Evolutionary conservation across 1,140 invertebrate genomes (phyloP), one percentile per base, ranked within the genome.

Genomic region (Neodiprion fabricii): DNA sequence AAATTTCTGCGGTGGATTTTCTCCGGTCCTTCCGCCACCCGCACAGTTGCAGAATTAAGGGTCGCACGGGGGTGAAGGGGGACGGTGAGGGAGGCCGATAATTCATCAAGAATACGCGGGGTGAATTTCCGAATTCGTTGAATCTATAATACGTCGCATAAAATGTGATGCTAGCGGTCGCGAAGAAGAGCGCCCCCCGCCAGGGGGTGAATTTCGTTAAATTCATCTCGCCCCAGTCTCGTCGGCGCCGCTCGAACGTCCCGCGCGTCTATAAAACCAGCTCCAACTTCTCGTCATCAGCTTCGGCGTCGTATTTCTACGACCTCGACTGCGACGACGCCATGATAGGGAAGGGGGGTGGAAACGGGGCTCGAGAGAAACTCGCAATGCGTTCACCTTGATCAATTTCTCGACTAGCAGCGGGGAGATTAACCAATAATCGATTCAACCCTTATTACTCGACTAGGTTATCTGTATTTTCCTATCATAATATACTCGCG

Each of bases 381-480:
- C 28, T 40, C 28, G 28, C 28, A 5, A 40, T 40, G 28, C 28
- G 28, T 40, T 40, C 28, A 40, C 2, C 28, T 5, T 40, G 28
- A 40, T 40, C 28, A 40, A 40, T 40, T 40, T 40, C 2, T 40
- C 28, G 28, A 40, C 28, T 17, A 5, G 53, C 11, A 61, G 53
- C 11, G n/a, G 53, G 53, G n/a, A 61, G 53, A 61, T 61, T 61
- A 61, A 61, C 53, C 53, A 61, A 61, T 61, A 61, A 61, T 61
- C 53, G 53, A 61, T 61, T 5, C 53, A 9, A 61, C 9, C 53
- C 9, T 17, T 12, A 3, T 40, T 61, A 61, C 8, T 61, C 53
- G 53, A 61, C 53, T 4, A n/a, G 11, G 28, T 40, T 0, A 40
- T 40, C 28, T 40, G 28, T 40, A 40, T 40, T 40, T 40, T 40